Base-by-base conservation (phyloP, 2,888 invertebrate genomes). In the Malachius bipustulatus region DNA sequence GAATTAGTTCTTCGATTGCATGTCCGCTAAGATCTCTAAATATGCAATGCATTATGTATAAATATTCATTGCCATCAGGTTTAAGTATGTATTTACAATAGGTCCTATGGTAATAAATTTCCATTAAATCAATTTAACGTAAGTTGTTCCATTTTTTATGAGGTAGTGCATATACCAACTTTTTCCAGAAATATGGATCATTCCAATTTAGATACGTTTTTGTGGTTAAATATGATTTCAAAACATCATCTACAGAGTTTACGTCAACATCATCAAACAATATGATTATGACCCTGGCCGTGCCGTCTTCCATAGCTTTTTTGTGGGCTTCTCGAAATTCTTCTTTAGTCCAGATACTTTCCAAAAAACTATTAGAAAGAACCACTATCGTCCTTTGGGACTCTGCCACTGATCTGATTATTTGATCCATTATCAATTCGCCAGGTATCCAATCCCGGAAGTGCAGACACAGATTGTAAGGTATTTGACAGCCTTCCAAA, bases 151-250 rank as follows among this genome's bases (percentile, higher is more conserved):
- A 8, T n/a, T 19, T 19, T 8, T 19, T 19, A n/a, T 19, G 24
- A 19, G 24, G 24, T 19, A 19, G n/a, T 16, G 80, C 79, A 52
- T 75, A 79, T 14, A 71, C 65, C 37, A 87, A 59, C 55, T 79
- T 80, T 35, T 77, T 67, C 83, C 82, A 85, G 62, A 85, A 84
- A 74, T 76, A 77, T 4, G 77, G 75, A 54, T 84, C 82, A 9
- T 75, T 80, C 79, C 82, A 82, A 48, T 77, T 75, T 19, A 85
- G 66, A 52, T 84, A 85, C 0, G 84, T 84, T 56, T 82, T 82
- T 60, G 71, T 75, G 37, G 68, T 68, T 4, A 84, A 59, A 54
- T 83, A 83, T 0, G 75, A 68, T 51, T 75, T 70, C 32, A 82
- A 64, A 47, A 78, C 78, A 1, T 72, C 64, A 49, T 82, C 80